Base-by-base conservation (phyloP, 1,140 invertebrate genomes). In the Potamilus streckersoni region DNA sequence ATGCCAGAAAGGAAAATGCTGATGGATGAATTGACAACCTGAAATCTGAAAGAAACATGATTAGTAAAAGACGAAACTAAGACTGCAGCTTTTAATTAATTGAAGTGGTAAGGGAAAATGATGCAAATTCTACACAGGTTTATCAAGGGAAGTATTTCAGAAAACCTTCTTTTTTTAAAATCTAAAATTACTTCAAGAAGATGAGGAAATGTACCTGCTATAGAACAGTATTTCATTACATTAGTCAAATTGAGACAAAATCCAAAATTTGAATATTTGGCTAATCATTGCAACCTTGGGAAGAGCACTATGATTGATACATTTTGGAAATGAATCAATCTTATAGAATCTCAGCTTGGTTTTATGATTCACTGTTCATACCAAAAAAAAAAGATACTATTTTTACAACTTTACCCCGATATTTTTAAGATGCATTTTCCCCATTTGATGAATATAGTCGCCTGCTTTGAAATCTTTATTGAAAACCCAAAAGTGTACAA, bases 291-390 rank as follows among this genome's bases (percentile, higher is more conserved):
- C 17, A 56, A 49, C 55, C n/a, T 79, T 73, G 58, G 73, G 75
- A 31, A 73, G 19, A 23, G 70, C 20, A 78, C 76, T 2, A n/a
- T 73, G 0, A 61, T 31, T 17, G 63, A 74, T 59, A 57, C 61
- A 4, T 82, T 82, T 60, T 82, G 65, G 74, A 77, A 65, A 19
- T 82, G 80, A 78, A 68, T 82, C n/a, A 63, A 76, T 14, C 14
- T 82, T 2, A 69, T 74, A n/a, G 5, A 66, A 75, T 20, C 65
- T 2, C 77, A 78, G 59, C 13, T 79, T 27, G 69, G 66, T 49
- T 82, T 77, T 77, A 27, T 79, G 23, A 60, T 82, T 15, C 20
- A 76, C 57, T 76, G 66, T 62, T 67, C 55, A 67, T 71, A 76
- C 27, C 8, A n/a, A n/a, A n/a, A n/a, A n/a, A n/a, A n/a, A n/a